A percentile compares a stretch with the other conserved stretches of the same genome.
These are phyloP conservation scores for Nasua narica DNA, from an alignment of 2,797 vertebrate genomes.

Conservation along the genomic window DNA sequence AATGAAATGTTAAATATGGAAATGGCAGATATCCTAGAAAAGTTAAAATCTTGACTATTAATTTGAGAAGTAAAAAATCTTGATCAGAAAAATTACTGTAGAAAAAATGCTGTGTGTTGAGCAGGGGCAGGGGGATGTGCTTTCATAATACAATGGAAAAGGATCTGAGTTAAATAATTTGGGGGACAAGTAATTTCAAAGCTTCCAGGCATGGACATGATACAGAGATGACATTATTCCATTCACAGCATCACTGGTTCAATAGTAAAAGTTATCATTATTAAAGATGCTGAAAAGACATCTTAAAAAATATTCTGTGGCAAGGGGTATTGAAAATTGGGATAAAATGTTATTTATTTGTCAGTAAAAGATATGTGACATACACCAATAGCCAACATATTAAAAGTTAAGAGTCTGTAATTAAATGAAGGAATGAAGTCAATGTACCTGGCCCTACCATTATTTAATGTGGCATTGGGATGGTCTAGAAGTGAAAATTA, in stretches of 20 bases:
- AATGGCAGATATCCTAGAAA: background rate
- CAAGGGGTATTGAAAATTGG: background rate
- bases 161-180: background rate
- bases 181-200: background rate
- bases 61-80: constrained; percentile 14
- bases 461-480: background rate
- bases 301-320: background rate
- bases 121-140: accelerated
- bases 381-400: background rate
- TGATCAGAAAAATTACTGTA: background rate
- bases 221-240: background rate
- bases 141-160: background rate
- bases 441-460: background rate
- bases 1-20: background rate
- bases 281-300: background rate
- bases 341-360: background rate
- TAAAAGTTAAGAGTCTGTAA: constrained; percentile 2
- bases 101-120: background rate
- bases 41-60: background rate
- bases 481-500: background rate
- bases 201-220: background rate
- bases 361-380: background rate
- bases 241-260: background rate
- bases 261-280: background rate
- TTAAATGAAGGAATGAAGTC: constrained; percentile 5